phyloP scores from a whole-genome alignment of 2,797 vertebrate genomes.

The Labroides dimidiatus region DNA sequence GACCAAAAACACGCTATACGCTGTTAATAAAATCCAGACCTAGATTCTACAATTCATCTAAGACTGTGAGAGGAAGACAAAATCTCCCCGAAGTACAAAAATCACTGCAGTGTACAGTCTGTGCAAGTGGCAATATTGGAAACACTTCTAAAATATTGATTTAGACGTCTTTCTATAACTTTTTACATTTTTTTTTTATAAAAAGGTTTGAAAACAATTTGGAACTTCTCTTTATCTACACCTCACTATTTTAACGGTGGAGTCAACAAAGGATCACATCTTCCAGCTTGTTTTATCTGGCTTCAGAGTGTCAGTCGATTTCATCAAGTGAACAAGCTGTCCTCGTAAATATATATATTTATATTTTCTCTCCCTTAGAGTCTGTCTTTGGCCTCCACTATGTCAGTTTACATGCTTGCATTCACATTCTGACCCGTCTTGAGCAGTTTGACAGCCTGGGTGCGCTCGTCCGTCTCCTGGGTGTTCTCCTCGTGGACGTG shows the following conservation, averaged over 20 bases:
- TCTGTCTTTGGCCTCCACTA: conserved; percentile 11
- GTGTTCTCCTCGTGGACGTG: conserved; percentile 95
- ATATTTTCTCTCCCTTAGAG: not conserved
- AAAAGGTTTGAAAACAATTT: conserved; percentile 35
- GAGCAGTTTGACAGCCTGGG: conserved; percentile 97
- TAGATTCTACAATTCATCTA: no score
- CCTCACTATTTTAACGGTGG: conserved; percentile 35
- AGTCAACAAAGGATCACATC: conserved; percentile 45
- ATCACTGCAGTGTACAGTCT: conserved; percentile 4
- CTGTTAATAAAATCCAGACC: no score
- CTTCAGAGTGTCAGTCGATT: conserved; percentile 24
- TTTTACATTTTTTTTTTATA: conserved; percentile 12
- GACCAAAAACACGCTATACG: no score
- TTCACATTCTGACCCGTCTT: conserved; percentile 89
- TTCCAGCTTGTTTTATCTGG: conserved; percentile 35
- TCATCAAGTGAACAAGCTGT: conserved; percentile 28
- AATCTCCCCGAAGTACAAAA: no score
- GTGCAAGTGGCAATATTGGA: conserved; percentile 33
- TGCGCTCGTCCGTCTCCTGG: conserved; percentile 92
- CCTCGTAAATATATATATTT: not conserved
- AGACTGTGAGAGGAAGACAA: no score
- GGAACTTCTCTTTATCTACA: conserved; percentile 36
- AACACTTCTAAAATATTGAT: conserved; percentile 34
- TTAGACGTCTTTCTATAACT: conserved; percentile 13
- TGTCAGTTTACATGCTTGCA: conserved; percentile 40